phyloP scores from a whole-genome alignment of 2,888 invertebrate genomes.

The Drosophila kanekoi region DNA sequence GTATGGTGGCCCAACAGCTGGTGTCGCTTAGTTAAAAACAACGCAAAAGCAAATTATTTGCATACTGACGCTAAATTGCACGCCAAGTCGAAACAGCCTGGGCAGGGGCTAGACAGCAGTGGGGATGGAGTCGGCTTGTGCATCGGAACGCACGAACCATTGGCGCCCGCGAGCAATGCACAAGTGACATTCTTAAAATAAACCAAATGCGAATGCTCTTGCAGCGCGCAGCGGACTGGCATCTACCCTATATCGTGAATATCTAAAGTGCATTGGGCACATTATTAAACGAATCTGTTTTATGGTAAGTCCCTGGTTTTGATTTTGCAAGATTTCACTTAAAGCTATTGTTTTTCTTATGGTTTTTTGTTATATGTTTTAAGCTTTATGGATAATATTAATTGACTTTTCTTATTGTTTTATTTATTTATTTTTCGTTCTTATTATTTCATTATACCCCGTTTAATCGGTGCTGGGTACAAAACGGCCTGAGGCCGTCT shows the following conservation, averaged over 20 bases:
- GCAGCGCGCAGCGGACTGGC: conserved; percentile 1
- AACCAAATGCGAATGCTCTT: conserved; percentile 31
- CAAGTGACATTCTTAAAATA: conserved; percentile 72
- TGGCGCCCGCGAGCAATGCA: conserved; percentile 73
- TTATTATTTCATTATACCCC: neutral
- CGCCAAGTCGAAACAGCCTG: conserved; percentile 31
- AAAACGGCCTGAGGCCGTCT: conserved; percentile 14
- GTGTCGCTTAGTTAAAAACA: conserved; percentile 59
- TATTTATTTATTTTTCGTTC: neutral
- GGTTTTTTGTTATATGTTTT: too few species aligned
- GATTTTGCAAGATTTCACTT: too few species aligned
- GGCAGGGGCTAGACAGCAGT: conserved; percentile 61
- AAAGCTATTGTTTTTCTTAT: too few species aligned
- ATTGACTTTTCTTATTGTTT: too few species aligned
- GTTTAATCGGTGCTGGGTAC: conserved; percentile 8
- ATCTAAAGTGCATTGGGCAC: neutral
- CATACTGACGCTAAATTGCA: conserved; percentile 54
- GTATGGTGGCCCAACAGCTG: conserved; percentile 65
- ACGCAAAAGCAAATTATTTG: conserved; percentile 50
- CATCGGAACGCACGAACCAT: conserved; percentile 60
- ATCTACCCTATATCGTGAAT: conserved; percentile 13
- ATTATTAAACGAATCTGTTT: neutral
- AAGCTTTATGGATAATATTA: neutral
- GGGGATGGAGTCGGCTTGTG: conserved; percentile 41
- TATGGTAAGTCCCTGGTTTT: neutral